Evolutionary conservation across 2,797 vertebrate species (phyloP), one percentile per base, ranked within the genome.

Genomic region (Loris lydekkerianus): DNA sequence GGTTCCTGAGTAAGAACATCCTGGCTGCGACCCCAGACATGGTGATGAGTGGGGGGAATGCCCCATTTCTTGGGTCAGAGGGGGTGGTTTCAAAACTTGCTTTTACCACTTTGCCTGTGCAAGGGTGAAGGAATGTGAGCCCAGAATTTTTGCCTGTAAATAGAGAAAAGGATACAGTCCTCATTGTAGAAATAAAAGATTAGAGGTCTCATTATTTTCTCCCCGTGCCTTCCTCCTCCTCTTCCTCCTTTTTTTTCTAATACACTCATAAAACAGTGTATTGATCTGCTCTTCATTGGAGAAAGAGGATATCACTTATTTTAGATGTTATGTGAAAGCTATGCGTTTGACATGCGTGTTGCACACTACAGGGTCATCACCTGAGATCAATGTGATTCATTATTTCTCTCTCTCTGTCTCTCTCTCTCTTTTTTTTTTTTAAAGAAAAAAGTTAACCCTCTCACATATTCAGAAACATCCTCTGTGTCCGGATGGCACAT

Each of bases 351-450:
- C 43, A 7, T 93, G 25, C 10, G 1, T 17, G 17, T 37, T 20
- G 4, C 7, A 25, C 23, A 0, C 40, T 14, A 1, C 14, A 23
- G 8, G 14, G 5, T 14, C 76, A 27, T 15, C 9, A 17, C 49
- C 7, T 31, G n/a, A 34, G 27, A 69, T 18, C 3, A 53, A 5
- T 23, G 0, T 3, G 0, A 34, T 7, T 11, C 31, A 7, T 46
- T 31, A 37, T n/a, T 40, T n/a, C 40, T 89, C 49, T 53, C 34
- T 34, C 34, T 34, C 34, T 34, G 34, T 34, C 34, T 34, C 43
- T 46, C 8, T 43, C 8, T 43, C 43, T 43, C 43, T 84, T 49
- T 0, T 34, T 23, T 78, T 53, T 69, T 37, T 76, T 60, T 31
- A 27, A 60, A 37, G 29, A 34, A 56, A 86, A 86, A 67, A 17